Evolutionary conservation across 2,113 vertebrate species (phyloP).

Genomic region (Petromus typicus): DNA sequence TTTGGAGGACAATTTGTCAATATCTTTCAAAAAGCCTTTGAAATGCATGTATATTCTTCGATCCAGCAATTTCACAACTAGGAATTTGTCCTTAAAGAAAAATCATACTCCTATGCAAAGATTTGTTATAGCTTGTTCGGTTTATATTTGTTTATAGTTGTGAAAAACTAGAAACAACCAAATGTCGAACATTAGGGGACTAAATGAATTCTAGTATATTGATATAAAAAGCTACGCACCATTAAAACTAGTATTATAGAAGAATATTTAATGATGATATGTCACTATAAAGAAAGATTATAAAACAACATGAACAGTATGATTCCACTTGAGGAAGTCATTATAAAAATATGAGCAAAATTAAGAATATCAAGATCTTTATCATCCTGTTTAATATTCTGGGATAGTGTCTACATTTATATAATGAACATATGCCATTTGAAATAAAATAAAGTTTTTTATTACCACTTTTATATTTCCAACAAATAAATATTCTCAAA

Average conservation of each 20-base stretch:
- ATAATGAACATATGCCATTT: neutral
- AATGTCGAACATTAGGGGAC: neutral
- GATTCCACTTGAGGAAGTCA: neutral
- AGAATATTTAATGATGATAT: neutral
- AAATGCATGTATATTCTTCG: neutral
- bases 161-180: constrained; percentile 2
- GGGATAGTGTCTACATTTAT: neutral
- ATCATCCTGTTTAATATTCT: constrained; percentile 39
- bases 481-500: constrained; percentile 16
- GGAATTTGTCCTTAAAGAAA: constrained; percentile 2
- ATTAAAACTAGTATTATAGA: constrained; percentile 34
- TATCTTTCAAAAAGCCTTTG: constrained; percentile 23
- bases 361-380: constrained; percentile 31
- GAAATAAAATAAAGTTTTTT: constrained; percentile 13
- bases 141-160: constrained; percentile 16
- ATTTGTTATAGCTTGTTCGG: neutral
- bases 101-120: neutral
- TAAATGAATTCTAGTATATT: constrained; percentile 17
- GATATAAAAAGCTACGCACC: neutral
- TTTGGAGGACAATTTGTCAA: neutral
- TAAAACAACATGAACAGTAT: neutral
- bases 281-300: neutral
- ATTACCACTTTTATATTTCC: constrained; percentile 37
- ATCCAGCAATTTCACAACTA: neutral
- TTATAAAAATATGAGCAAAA: constrained; percentile 57